A percentile compares a stretch with the other conserved stretches of the same genome.
phyloP scores from a whole-genome alignment of 2,888 invertebrate species.

The Eupithecia subfuscata region DNA sequence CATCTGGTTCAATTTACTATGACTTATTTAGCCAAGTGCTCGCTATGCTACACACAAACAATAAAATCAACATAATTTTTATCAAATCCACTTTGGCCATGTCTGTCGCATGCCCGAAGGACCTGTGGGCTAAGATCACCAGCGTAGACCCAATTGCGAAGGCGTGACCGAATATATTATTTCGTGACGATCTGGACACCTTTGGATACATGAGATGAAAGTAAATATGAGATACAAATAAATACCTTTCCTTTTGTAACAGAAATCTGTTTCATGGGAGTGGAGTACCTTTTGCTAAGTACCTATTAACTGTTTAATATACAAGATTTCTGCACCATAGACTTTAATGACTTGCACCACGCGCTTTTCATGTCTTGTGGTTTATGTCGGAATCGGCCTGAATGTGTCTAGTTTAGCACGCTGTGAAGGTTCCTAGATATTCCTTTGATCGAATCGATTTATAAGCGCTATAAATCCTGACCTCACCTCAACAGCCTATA shows the following conservation, averaged over 20 bases:
- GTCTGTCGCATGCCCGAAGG: background rate
- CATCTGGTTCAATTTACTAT: background rate
- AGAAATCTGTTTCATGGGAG: background rate
- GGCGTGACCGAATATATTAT: background rate
- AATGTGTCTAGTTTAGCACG: background rate
- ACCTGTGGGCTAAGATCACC: background rate
- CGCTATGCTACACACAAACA: background rate
- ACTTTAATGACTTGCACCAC: constrained; percentile 46
- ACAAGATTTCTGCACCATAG: constrained; percentile 18
- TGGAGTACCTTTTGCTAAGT: background rate
- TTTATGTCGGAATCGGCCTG: constrained; percentile 42
- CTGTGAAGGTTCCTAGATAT: background rate
- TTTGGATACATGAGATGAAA: background rate
- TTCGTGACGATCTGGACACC: background rate
- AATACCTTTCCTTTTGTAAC: background rate
- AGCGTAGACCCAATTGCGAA: background rate
- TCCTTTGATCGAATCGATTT: background rate
- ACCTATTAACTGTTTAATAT: constrained; percentile 22
- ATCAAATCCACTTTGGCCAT: background rate
- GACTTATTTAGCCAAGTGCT: background rate
- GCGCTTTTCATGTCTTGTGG: constrained; percentile 59
- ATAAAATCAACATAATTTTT: background rate
- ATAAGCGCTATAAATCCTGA: background rate
- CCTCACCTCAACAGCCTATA: too few species aligned
- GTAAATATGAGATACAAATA: background rate